Evolutionary conservation across 2,797 vertebrate species (phyloP), one percentile per base, ranked within the genome.

Genomic region (Buceros bicornis): DNA sequence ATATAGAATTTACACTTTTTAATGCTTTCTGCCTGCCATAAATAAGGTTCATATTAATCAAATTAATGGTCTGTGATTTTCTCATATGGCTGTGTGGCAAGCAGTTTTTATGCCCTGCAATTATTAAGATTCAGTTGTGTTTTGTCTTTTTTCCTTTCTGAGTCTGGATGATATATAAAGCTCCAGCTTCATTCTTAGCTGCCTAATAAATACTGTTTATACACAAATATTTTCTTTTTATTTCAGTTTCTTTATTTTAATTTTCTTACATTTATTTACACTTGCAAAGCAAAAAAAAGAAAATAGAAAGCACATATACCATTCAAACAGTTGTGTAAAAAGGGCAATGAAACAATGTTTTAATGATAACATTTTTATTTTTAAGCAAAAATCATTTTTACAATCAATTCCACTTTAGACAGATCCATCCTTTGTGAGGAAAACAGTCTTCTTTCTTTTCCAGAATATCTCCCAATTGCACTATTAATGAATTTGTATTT

Each of bases 291-390:
- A 43, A 82, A 57, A 67, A 25, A 73, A 33, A 31, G 26, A 31
- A 17, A 7, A 31, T 12, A 26, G 8, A 40, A 79, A 77, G 3
- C 4, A 31, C 6, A 26, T 37, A 29, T 17, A 24, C 3, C 2
- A 28, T 45, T 51, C 11, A 81, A 83, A 60, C 4, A 22, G 4
- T 12, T 64, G 31, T 5, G 4, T 74, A 50, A 53, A 88, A 87
- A 43, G 5, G 5, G 0, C 5, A 67, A 31, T 13, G 17, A 74
- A 58, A 3, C 1, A 26, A n/a, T 31, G 1, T n/a, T 70, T 48
- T 43, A 78, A 88, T 51, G 1, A 9, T 25, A 47, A 20, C 1
- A 58, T 13, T 53, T 53, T 67, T 48, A 1, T 69, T 84, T 85
- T 83, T 53, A 66, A 78, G 2, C 1, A 40, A 57, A 62, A 72